Base-by-base conservation (phyloP, 2,113 vertebrate species). In the Xenopus laevis region DNA sequence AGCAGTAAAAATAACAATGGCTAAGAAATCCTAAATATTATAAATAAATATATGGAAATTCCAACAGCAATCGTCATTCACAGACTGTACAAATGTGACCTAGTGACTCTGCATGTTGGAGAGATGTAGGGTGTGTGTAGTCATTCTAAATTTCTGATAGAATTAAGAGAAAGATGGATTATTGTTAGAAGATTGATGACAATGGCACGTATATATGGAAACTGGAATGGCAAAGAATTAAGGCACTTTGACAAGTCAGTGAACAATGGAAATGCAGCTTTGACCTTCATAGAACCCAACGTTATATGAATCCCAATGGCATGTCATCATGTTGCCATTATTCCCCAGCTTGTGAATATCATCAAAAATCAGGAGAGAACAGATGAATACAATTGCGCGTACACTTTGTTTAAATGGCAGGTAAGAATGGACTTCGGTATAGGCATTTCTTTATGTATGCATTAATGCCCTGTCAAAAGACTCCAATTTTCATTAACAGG, bases 241-340 rank as follows among this genome's bases (percentile, higher is more conserved):
- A 55, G 53, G 16, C 53, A 55, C 53, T 55, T 55, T 55, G 53
- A 55, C 53, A 55, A 55, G 53, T 55, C 53, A 55, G 53, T n/a
- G 53, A 55, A 55, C 53, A 55, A 55, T n/a, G 17, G 53, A 55
- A 55, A 55, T 55, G 53, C 17, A 3, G 17, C 15, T 55, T 2
- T 55, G 53, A 55, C 53, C 53, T 55, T 55, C 53, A 55, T 55
- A 55, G 53, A n/a, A 55, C 12, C 13, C 53, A 55, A 55, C 1
- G 53, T 55, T 55, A 55, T 55, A 18, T 55, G 53, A 55, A n/a
- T 55, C 53, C 53, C 53, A 55, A n/a, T 55, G 53, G 53, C 17
- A 50, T 55, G 53, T 55, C 53, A 55, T 55, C 53, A 55, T 55
- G 53, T n/a, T 55, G 53, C 53, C 53, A 55, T 55, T 55, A 55